phyloP scores from a whole-genome alignment of 2,888 invertebrate genomes.

The Parelbella ahira region DNA sequence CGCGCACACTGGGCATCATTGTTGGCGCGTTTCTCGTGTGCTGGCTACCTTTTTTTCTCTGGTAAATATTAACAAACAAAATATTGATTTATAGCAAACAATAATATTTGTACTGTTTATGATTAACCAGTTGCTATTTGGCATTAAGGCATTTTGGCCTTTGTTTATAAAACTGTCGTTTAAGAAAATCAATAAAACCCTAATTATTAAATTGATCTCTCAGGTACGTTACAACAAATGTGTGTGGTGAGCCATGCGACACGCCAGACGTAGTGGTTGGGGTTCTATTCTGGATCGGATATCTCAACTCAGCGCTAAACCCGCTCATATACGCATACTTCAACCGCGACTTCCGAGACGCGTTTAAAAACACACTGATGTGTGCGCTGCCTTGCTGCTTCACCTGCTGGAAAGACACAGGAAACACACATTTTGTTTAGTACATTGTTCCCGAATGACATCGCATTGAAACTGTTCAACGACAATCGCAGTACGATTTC shows the following conservation, averaged over 20 bases:
- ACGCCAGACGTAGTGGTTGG: constrained; percentile 93
- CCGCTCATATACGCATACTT: constrained; percentile 98
- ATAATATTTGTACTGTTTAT: too few relatives aligned
- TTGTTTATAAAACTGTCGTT: too few relatives aligned
- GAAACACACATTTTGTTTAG: constrained; percentile 77
- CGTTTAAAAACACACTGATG: constrained; percentile 94
- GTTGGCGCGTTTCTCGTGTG: constrained; percentile 97
- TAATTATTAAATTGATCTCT: too few relatives aligned
- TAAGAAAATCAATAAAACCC: too few relatives aligned
- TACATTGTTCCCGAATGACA: neutral
- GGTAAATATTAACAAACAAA: constrained; percentile 82
- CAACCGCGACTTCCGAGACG: constrained; percentile 97
- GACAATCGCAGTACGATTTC: too few relatives aligned
- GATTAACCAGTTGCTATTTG: too few relatives aligned
- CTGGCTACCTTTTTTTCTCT: constrained; percentile 97
- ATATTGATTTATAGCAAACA: too few relatives aligned
- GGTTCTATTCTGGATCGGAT: constrained; percentile 98
- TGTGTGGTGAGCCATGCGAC: constrained; percentile 87
- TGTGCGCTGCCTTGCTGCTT: constrained; percentile 92
- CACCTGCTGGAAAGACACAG: constrained; percentile 85
- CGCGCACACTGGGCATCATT: constrained; percentile 96
- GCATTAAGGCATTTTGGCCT: too few relatives aligned
- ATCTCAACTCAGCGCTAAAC: constrained; percentile 97
- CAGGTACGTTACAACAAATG: too few relatives aligned
- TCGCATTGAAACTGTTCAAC: too few relatives aligned